phyloP scores from a whole-genome alignment of 2,888 invertebrate genomes.

The Hemithea aestivaria region DNA sequence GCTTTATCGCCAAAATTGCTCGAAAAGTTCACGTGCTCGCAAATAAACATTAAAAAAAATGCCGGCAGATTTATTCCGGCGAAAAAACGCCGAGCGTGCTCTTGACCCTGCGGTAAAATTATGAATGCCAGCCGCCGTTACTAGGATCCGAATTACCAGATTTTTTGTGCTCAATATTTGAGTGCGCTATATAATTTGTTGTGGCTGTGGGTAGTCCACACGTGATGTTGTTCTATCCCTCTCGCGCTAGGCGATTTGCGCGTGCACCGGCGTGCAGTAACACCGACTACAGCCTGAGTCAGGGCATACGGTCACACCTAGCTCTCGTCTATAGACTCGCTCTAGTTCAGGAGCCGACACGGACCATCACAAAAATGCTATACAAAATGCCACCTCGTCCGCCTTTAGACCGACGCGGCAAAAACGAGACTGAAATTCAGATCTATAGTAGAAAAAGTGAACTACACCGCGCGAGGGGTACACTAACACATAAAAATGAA shows the following conservation, averaged over 20 bases:
- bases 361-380: slow-evolving; percentile 67
- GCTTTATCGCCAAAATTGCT: slow-evolving; percentile 64
- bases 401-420: slow-evolving; percentile 78
- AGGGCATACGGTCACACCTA: slow-evolving; percentile 64
- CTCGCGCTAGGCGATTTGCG: slow-evolving; percentile 62
- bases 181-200: slow-evolving; percentile 68
- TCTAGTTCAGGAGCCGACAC: slow-evolving; percentile 39
- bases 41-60: slow-evolving; percentile 73
- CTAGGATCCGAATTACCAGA: slow-evolving; percentile 75
- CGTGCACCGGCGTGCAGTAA: slow-evolving; percentile 59
- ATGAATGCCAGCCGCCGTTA: slow-evolving; percentile 75
- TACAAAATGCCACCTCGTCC: slow-evolving; percentile 70
- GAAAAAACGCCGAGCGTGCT: slow-evolving; percentile 66
- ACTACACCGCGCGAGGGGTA: slow-evolving; percentile 78
- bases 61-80: slow-evolving; percentile 37
- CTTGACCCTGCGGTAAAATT: slow-evolving; percentile 75
- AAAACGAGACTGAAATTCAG: slow-evolving; percentile 80
- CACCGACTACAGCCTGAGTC: slow-evolving; percentile 38
- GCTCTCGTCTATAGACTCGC: slow-evolving; percentile 51
- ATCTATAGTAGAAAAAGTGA: slow-evolving; percentile 81
- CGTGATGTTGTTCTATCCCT: slow-evolving; percentile 62
- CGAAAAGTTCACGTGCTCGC: slow-evolving; percentile 69
- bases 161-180: slow-evolving; percentile 76
- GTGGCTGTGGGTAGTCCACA: slow-evolving; percentile 65
- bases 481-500: slow-evolving; percentile 79